These are phyloP conservation scores for Coregonus ussuriensis DNA, from an alignment of 2,797 vertebrate species.

Conservation along the genomic window DNA sequence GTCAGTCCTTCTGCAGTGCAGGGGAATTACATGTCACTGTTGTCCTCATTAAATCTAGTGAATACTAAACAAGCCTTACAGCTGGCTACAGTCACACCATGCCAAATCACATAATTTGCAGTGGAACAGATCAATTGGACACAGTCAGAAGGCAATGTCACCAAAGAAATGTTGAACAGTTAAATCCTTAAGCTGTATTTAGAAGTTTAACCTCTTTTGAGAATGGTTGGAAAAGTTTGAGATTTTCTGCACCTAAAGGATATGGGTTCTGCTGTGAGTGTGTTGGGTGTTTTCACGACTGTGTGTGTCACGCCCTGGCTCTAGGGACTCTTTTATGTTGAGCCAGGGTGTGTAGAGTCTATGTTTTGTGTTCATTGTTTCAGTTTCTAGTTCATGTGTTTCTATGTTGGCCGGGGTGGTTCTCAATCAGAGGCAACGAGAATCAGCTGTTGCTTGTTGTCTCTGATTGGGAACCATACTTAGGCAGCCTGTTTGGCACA, in stretches of 20 bases:
- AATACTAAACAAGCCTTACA: slow-evolving; percentile 32
- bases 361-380: too few relatives aligned
- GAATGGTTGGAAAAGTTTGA: not conserved
- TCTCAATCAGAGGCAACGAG: too few relatives aligned
- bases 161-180: not conserved
- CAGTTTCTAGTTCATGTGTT: too few relatives aligned
- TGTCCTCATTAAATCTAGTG: slow-evolving; percentile 38
- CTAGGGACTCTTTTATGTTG: too few relatives aligned
- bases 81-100: slow-evolving; percentile 19
- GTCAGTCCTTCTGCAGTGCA: slow-evolving; percentile 23
- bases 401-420: too few relatives aligned
- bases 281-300: not conserved
- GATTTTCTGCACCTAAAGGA: not conserved
- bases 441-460: too few relatives aligned
- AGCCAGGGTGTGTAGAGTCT: too few relatives aligned
- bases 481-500: too few relatives aligned
- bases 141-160: slow-evolving; percentile 1
- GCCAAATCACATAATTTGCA: slow-evolving; percentile 29
- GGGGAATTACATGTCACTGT: slow-evolving; percentile 31
- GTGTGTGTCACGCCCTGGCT: not conserved
- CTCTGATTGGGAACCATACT: too few relatives aligned
- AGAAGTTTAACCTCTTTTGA: not conserved
- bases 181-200: not conserved
- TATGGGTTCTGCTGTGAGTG: not conserved
- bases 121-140: slow-evolving; percentile 23